Conservation (phyloP, 2,113 vertebrate genomes). For the Hypocryptadius cinnamomeus region DNA sequence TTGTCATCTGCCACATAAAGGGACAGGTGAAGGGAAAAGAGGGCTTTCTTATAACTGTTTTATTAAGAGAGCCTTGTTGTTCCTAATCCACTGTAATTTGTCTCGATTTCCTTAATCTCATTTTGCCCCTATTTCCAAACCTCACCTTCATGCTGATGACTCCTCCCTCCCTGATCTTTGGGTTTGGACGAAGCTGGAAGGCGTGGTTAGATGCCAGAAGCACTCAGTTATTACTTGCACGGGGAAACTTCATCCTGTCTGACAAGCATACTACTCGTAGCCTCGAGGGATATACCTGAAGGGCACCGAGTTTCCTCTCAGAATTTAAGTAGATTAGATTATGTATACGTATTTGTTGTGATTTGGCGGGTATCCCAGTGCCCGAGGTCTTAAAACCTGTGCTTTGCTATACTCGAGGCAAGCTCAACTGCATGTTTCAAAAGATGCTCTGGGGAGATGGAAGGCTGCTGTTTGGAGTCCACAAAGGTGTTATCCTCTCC, state of each 20-base stretch:
- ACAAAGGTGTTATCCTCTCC: background rate
- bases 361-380: constrained; percentile 32
- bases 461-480: background rate
- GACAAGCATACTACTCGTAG: constrained; percentile 32
- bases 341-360: constrained; percentile 56
- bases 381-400: constrained; percentile 8
- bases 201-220: background rate
- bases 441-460: constrained; percentile 13
- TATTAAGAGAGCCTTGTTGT: background rate
- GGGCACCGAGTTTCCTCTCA: constrained; percentile 43
- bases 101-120: background rate
- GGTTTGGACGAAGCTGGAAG: background rate
- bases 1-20: background rate
- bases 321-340: constrained; percentile 51
- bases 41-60: background rate
- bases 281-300: constrained; percentile 46
- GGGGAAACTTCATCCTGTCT: constrained; percentile 27
- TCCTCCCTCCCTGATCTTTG: background rate
- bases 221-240: background rate
- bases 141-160: background rate
- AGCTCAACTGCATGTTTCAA: background rate
- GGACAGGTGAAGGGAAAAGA: background rate
- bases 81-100: background rate
- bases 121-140: background rate
- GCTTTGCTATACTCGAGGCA: background rate